These are phyloP conservation scores for Drosophila nr. medialis DNA, from an alignment of 2,888 invertebrate species.

Conservation along the genomic window DNA sequence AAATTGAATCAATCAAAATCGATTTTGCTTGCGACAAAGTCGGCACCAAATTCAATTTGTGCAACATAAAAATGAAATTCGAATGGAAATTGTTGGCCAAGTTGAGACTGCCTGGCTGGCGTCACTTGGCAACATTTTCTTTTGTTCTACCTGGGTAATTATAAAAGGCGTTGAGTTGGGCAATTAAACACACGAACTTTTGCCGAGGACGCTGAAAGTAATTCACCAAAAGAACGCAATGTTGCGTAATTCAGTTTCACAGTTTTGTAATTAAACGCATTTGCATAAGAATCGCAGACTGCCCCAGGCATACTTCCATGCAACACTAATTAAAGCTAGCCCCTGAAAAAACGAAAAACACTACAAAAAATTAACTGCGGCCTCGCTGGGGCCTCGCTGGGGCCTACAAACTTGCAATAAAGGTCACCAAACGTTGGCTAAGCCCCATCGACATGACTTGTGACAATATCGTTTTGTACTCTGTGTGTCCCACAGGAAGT, in stretches of 20 bases:
- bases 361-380: conserved; percentile 38
- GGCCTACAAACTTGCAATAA: conserved; percentile 39
- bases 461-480: conserved; percentile 70
- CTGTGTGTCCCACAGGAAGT: conserved; percentile 62
- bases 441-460: conserved; percentile 31
- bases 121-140: conserved; percentile 38
- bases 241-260: conserved; percentile 79
- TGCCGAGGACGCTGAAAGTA: conserved; percentile 36
- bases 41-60: conserved; percentile 77
- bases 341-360: conserved; percentile 19
- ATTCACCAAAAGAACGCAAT: conserved; percentile 75
- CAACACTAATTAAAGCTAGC: conserved; percentile 67
- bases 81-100: conserved; percentile 31
- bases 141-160: conserved; percentile 49
- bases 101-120: conserved; percentile 36
- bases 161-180: conserved; percentile 73
- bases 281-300: conserved; percentile 77
- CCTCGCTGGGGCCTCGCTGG: conserved; percentile 1
- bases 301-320: conserved; percentile 75
- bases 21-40: conserved; percentile 72
- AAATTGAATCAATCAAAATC: conserved; percentile 84
- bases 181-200: conserved; percentile 78
- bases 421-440: conserved; percentile 75
- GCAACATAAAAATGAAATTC: conserved; percentile 35
- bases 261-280: conserved; percentile 83